Conservation (phyloP, 2,888 invertebrate genomes). For the Noctua fimbriata region DNA sequence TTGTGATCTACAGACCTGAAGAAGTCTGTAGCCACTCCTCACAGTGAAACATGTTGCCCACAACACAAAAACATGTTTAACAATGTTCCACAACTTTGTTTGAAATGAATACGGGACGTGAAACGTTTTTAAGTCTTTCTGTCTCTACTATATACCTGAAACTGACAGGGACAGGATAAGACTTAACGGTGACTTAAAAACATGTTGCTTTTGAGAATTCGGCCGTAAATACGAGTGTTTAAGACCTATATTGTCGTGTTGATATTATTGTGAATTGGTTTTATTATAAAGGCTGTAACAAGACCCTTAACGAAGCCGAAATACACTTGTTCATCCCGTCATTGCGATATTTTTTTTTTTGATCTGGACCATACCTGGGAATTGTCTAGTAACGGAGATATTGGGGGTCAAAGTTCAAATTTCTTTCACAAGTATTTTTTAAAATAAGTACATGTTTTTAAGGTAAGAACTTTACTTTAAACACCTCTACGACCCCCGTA, state of each 20-base stretch:
- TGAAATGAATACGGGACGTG: not conserved
- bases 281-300: not conserved
- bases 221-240: not conserved
- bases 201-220: not conserved
- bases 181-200: not conserved
- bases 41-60: not conserved
- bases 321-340: too few species aligned
- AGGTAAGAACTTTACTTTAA: too few species aligned
- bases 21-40: not conserved
- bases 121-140: not conserved
- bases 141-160: not conserved
- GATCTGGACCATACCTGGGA: too few species aligned
- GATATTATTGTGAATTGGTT: slow-evolving; percentile 35
- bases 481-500: too few species aligned
- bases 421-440: too few species aligned
- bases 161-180: not conserved
- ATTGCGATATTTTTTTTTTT: too few species aligned
- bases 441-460: too few species aligned
- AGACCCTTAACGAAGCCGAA: too few species aligned
- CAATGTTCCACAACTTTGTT: not conserved
- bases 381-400: too few species aligned
- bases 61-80: not conserved
- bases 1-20: not conserved
- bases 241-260: slow-evolving; percentile 25
- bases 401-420: too few species aligned